phyloP scores from a whole-genome alignment of 2,888 invertebrate species.

The Nomada fabriciana region DNA sequence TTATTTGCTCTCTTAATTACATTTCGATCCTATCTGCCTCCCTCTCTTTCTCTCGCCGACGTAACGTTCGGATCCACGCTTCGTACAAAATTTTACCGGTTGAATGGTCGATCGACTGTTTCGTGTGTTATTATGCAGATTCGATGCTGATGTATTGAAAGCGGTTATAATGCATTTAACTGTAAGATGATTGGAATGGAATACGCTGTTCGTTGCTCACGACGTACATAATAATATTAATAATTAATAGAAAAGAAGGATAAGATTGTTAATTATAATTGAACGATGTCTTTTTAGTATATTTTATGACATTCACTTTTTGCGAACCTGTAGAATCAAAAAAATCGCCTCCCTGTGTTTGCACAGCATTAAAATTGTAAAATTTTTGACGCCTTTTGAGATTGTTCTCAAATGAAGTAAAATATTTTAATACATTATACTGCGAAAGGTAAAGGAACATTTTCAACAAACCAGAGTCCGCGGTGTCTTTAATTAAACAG shows the following conservation, averaged over 20 bases:
- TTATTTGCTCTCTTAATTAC: constrained; percentile 83
- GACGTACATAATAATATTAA: too few species aligned
- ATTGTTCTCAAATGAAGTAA: not conserved
- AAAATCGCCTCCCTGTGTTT: too few species aligned
- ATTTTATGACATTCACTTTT: too few species aligned
- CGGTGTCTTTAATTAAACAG: constrained; percentile 77
- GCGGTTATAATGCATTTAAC: not conserved
- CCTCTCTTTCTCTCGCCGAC: constrained; percentile 11
- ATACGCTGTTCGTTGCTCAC: too few species aligned
- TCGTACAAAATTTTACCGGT: constrained; percentile 8
- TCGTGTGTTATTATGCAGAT: constrained; percentile 14
- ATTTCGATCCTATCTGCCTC: constrained; percentile 76
- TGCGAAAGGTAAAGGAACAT: not conserved
- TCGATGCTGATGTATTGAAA: too few species aligned
- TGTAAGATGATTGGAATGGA: too few species aligned
- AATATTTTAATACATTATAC: constrained; percentile 1
- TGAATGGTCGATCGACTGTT: constrained; percentile 51
- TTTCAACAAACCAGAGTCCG: constrained; percentile 12
- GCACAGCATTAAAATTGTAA: too few species aligned
- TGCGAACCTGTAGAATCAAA: too few species aligned
- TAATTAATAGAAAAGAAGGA: too few species aligned
- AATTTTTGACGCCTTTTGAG: not conserved
- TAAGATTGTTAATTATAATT: too few species aligned
- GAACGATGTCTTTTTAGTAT: too few species aligned
- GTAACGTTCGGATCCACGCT: not conserved